Conservation (phyloP, 2,113 vertebrate genomes). For the Beaufortia kweichowensis region DNA sequence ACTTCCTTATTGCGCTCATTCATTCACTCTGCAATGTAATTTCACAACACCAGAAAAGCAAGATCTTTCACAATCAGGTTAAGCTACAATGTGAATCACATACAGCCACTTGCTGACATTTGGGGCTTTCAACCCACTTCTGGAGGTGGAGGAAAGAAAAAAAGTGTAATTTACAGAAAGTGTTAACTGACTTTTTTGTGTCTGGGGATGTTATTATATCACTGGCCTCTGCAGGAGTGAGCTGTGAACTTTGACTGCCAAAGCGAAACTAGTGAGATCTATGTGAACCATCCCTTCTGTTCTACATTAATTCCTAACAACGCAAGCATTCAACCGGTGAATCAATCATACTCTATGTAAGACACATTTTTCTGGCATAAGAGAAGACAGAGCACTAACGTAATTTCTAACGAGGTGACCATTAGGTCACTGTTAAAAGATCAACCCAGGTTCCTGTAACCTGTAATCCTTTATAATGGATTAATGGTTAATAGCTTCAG, state of each 20-base stretch:
- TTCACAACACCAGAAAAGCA: constrained; percentile 21
- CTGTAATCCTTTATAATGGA: constrained; percentile 17
- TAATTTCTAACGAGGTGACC: neutral
- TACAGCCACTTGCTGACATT: neutral
- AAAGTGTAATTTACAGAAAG: neutral
- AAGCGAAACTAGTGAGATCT: neutral
- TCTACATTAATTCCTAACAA: neutral
- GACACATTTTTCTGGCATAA: neutral
- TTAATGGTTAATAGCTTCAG: constrained; percentile 14
- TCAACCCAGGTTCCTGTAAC: constrained; percentile 7
- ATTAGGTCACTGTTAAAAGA: constrained; percentile 12
- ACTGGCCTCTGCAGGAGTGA: neutral
- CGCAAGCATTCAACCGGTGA: neutral
- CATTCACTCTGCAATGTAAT: constrained; percentile 54
- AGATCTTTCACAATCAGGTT: constrained; percentile 19
- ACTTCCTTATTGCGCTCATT: constrained; percentile 64
- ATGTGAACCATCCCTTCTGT: neutral
- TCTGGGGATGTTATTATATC: neutral
- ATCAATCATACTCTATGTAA: neutral
- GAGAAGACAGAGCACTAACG: neutral
- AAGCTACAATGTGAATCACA: constrained; percentile 21
- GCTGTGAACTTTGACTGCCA: constrained; percentile 16
- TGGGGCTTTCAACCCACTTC: neutral
- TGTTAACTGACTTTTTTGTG: neutral
- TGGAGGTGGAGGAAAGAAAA: neutral